A percentile compares a stretch with the other conserved stretches of the same genome.
Evolutionary conservation across 2,113 vertebrate species (phyloP).

Genomic region (Sula dactylatra): DNA sequence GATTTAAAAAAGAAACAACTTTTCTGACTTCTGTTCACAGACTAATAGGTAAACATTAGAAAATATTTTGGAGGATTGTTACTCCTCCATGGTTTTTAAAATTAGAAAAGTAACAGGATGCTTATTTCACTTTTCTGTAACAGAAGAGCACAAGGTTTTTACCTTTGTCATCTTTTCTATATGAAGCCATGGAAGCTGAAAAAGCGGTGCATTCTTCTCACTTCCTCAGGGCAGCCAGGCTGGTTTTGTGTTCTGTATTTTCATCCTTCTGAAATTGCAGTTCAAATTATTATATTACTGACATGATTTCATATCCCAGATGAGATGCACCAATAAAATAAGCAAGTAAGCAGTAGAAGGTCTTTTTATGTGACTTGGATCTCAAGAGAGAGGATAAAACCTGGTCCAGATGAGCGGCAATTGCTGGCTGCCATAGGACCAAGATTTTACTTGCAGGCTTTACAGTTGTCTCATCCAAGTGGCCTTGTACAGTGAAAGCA

Average conservation of each 20-base stretch:
- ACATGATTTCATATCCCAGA: neutral
- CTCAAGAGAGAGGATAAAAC: neutral
- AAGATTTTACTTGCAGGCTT: neutral
- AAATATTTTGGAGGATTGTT: neutral
- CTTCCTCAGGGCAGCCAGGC: neutral
- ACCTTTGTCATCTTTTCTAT: neutral
- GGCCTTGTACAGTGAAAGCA: neutral
- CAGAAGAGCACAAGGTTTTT: neutral
- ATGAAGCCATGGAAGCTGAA: neutral
- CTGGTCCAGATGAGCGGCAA: neutral
- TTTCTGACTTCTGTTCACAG: neutral
- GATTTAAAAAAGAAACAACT: neutral
- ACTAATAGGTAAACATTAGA: neutral
- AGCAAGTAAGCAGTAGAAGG: neutral
- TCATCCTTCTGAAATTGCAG: neutral
- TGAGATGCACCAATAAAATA: neutral
- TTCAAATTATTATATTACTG: neutral
- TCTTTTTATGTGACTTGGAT: neutral
- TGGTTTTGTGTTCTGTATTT: neutral
- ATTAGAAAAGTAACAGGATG: neutral
- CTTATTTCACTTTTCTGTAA: neutral
- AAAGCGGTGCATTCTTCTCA: neutral
- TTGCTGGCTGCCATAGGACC: neutral
- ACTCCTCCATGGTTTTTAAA: neutral
- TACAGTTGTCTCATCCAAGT: neutral